Evolutionary conservation across 2,797 vertebrate species (phyloP).

Genomic region (Lacerta bilineata): DNA sequence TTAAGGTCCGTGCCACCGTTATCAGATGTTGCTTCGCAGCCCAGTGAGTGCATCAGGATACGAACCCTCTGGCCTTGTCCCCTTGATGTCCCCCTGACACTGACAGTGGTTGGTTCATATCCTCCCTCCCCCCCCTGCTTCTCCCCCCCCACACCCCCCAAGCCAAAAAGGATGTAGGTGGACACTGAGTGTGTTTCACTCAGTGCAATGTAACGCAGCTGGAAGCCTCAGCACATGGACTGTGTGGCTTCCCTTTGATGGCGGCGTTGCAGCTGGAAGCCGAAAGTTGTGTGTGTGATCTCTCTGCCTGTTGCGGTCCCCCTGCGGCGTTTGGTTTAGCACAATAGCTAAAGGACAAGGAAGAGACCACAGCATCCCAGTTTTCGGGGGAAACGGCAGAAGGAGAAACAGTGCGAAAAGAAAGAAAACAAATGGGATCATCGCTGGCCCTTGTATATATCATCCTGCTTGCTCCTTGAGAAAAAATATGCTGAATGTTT

Average conservation of each 20-base stretch:
- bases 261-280: neutral
- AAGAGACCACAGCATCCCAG: neutral
- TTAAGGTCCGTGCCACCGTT: too few species aligned
- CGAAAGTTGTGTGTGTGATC: neutral
- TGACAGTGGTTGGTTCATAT: neutral
- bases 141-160: too few species aligned
- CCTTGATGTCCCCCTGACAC: neutral
- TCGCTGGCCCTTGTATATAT: neutral
- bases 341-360: neutral
- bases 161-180: too few species aligned
- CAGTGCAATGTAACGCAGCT: conserved; percentile 9
- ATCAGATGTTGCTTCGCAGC: too few species aligned
- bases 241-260: conserved; percentile 14
- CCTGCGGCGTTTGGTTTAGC: neutral
- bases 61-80: neutral
- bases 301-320: neutral
- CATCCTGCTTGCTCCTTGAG: neutral
- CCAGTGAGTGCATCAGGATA: neutral
- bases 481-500: neutral
- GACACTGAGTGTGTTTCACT: neutral
- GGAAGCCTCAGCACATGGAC: neutral
- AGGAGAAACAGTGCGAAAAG: neutral
- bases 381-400: neutral
- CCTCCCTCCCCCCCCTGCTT: neutral
- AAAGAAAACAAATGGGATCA: neutral